phyloP scores from a whole-genome alignment of 2,797 vertebrate species.

The Choloepus didactylus region DNA sequence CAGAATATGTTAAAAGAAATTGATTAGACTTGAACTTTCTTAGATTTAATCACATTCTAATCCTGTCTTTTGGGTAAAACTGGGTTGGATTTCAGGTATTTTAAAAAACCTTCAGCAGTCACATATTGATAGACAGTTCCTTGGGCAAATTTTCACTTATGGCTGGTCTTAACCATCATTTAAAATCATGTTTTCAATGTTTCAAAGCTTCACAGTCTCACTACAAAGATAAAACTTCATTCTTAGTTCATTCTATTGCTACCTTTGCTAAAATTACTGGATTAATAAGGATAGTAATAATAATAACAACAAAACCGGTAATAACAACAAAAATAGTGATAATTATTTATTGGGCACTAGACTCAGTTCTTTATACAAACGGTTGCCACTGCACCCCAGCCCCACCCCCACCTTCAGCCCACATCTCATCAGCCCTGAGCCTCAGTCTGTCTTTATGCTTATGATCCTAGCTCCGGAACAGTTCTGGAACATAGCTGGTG shows the following conservation, averaged over 20 bases:
- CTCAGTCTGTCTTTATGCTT: neutral
- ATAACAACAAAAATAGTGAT: neutral
- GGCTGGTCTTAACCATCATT: neutral
- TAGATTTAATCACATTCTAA: neutral
- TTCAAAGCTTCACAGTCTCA: neutral
- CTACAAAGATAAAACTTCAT: neutral
- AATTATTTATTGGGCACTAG: neutral
- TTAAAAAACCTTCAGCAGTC: neutral
- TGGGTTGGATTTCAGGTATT: neutral
- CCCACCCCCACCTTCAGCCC: no score
- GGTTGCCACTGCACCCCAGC: neutral
- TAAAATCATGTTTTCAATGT: conserved; percentile 23
- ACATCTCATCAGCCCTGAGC: no score
- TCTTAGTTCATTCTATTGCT: neutral
- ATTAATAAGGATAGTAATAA: neutral
- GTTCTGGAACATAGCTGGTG: neutral
- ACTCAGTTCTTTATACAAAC: neutral
- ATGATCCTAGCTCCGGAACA: neutral
- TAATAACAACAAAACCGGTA: neutral
- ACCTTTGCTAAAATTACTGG: neutral
- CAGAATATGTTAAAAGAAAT: neutral
- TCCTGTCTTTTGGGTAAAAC: neutral
- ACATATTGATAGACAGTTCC: conserved; percentile 4
- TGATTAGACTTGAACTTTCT: conserved; percentile 17
- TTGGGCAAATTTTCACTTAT: conserved; percentile 17